Conservation (phyloP, 1,140 invertebrate genomes). For the Bathynomus jamesi region DNA sequence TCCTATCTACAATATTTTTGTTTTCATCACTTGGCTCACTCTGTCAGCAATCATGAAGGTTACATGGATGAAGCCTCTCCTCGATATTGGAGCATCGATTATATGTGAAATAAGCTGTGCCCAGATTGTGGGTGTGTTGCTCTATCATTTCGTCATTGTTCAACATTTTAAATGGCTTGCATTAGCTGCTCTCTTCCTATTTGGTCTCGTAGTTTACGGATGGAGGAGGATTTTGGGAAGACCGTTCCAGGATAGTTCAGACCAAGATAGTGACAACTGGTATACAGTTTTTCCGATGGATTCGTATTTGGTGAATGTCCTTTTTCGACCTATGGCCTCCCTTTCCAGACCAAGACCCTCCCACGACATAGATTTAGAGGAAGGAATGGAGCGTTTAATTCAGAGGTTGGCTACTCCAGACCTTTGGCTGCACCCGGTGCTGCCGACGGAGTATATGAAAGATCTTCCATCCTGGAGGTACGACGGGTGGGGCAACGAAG, state of each 20-base stretch:
- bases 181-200: too few species aligned
- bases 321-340: constrained; percentile 42
- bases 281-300: constrained; percentile 39
- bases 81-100: too few species aligned
- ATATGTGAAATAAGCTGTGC: too few species aligned
- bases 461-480: constrained; percentile 50
- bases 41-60: too few species aligned
- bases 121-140: too few species aligned
- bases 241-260: neutral
- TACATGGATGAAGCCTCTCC: too few species aligned
- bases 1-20: too few species aligned
- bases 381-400: constrained; percentile 44
- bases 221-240: neutral
- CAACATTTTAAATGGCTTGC: too few species aligned
- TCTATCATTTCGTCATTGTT: too few species aligned
- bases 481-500: constrained; percentile 35
- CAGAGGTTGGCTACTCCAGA: constrained; percentile 46
- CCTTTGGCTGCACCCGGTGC: constrained; percentile 47
- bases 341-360: constrained; percentile 35
- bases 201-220: too few species aligned
- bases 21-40: too few species aligned
- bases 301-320: constrained; percentile 39
- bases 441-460: constrained; percentile 48
- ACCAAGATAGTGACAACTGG: constrained; percentile 31
- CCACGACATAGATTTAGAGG: constrained; percentile 42